Evolutionary conservation across 2,888 invertebrate genomes (phyloP), one percentile per base, ranked within the genome.

Genomic region (Caenorhabditis doughertyi): DNA sequence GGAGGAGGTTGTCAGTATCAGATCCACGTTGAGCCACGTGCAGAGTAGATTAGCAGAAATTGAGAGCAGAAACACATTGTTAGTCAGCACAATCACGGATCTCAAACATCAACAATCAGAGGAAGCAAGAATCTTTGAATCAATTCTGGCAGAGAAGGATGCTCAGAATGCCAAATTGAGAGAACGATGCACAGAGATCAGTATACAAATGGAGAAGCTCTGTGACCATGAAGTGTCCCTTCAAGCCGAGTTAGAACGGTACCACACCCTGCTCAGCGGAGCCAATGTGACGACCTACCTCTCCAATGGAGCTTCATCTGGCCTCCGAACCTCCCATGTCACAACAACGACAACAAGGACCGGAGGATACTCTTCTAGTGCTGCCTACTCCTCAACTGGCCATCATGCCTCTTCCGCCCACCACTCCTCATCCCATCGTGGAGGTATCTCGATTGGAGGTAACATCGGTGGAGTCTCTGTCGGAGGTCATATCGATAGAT

Each of bases 271-370:
- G 1, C 60, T 82, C 25, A 77, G 68, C 25, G 72, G 67, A 1
- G 81, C 81, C 21, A 82, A 82, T 51, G 77, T 82, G 3, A 77
- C 81, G 5, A 82, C 81, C 18, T 77, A 82, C 44, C 9, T 60
- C 1, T 51, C 77, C 18, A 51, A 60, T 42, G n/a, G 32, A 3
- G 18, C 51, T 32, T 29, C 29, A 3, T 21, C 51, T 11, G 42
- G 49, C 0, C 53, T n/a, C 23, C 64, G 55, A 8, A 44, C 65
- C 18, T 55, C 64, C 11, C 64, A 64, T 7, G 60, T 53, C 8
- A 73, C 72, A 21, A 44, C 68, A 9, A 55, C 79, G 11, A 64
- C 58, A 21, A 56, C 56, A 18, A 35, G 60, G n/a, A 64, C 58
- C 23, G 56, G 64, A 23, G 64, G 74, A 25, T 65, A 81, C 64